Percentiles rank a stretch among this genome's conserved stretches.
Conservation (phyloP, 1,140 invertebrate species). For the Drosophila trapezifrons region DNA sequence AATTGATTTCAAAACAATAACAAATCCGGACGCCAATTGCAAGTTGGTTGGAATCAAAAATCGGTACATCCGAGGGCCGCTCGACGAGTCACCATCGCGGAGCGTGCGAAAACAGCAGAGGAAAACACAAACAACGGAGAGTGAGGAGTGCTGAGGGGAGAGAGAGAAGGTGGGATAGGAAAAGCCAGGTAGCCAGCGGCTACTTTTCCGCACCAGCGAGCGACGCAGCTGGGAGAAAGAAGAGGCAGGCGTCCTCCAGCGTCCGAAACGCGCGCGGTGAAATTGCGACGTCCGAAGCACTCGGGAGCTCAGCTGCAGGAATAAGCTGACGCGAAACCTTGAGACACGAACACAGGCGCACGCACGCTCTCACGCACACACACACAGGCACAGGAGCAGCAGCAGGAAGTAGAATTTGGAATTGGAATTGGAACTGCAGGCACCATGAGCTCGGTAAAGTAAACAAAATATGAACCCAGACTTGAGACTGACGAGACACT, state of each 20-base stretch:
- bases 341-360: slow-evolving; percentile 11
- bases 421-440: slow-evolving; percentile 21
- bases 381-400: slow-evolving; percentile 4
- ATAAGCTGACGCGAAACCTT: slow-evolving; percentile 38
- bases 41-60: slow-evolving; percentile 4
- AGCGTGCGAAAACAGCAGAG: slow-evolving; percentile 50
- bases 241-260: slow-evolving; percentile 20
- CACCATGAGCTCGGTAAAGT: slow-evolving; percentile 75
- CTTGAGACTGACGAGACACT: background rate
- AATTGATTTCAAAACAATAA: slow-evolving; percentile 48
- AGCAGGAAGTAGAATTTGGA: slow-evolving; percentile 16
- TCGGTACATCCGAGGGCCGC: background rate
- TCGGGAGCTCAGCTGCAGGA: slow-evolving; percentile 35
- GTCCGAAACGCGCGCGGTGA: slow-evolving; percentile 26
- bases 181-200: slow-evolving; percentile 12
- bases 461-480: slow-evolving; percentile 39
- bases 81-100: slow-evolving; percentile 4
- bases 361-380: slow-evolving; percentile 2
- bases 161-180: slow-evolving; percentile 5
- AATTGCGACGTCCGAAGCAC: slow-evolving; percentile 57
- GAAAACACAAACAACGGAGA: slow-evolving; percentile 46
- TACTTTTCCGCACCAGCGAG: slow-evolving; percentile 16
- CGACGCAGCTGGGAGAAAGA: slow-evolving; percentile 10
- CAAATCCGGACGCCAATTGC: slow-evolving; percentile 9
- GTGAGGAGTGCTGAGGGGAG: slow-evolving; percentile 13